A percentile compares a stretch with the other conserved stretches of the same genome.
Evolutionary conservation across 2,888 invertebrate genomes (phyloP).

Genomic region (Lissonota sp.): DNA sequence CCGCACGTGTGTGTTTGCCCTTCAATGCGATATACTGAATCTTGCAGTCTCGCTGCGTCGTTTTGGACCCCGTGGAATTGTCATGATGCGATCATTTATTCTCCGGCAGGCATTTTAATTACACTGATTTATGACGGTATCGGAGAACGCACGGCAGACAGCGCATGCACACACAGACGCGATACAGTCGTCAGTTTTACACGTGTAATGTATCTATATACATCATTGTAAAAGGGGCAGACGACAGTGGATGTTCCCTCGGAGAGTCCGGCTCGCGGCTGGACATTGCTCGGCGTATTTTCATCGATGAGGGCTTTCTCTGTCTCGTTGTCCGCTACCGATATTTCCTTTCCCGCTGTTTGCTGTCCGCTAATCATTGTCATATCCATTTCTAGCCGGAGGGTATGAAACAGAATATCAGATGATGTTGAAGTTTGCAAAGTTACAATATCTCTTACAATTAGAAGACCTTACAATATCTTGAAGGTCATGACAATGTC

Average conservation of each 20-base stretch:
- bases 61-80: conserved; percentile 45
- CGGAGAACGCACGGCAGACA: conserved; percentile 36
- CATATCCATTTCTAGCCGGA: conserved; percentile 33
- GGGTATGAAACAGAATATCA: background rate
- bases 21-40: background rate
- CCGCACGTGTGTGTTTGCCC: conserved; percentile 7
- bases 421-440: too few relatives aligned
- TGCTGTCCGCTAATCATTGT: conserved; percentile 17
- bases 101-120: conserved; percentile 69
- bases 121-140: conserved; percentile 67
- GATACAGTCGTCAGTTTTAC: conserved; percentile 65
- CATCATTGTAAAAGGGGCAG: conserved; percentile 40
- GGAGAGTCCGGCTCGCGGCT: conserved; percentile 16
- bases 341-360: conserved; percentile 39
- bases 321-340: conserved; percentile 33
- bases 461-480: too few relatives aligned
- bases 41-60: conserved; percentile 47
- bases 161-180: conserved; percentile 47
- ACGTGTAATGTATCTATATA: conserved; percentile 42
- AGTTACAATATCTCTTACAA: too few relatives aligned
- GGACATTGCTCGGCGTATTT: conserved; percentile 35
- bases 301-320: conserved; percentile 24
- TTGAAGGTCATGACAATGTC: too few relatives aligned
- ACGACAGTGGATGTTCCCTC: conserved; percentile 35
- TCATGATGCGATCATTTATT: conserved; percentile 63